Conservation (phyloP, 2,797 vertebrate species). For the Eleutherodactylus coqui region DNA sequence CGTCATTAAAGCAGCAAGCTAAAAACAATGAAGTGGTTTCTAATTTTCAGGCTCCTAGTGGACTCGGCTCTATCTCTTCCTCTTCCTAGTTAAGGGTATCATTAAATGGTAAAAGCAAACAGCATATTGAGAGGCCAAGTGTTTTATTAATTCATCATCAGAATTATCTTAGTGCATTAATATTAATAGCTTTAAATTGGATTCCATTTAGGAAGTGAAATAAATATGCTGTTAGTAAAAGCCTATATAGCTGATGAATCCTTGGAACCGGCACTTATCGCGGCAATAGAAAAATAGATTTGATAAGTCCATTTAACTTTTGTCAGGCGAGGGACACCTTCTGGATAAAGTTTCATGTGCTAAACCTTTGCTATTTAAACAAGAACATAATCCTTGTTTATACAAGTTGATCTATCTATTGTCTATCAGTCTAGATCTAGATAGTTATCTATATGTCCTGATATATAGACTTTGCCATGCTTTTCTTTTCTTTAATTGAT, state of each 20-base stretch:
- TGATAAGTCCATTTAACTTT: constrained; percentile 69
- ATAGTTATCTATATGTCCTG: not conserved
- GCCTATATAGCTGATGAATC: constrained; percentile 69
- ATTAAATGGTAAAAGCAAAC: constrained; percentile 87
- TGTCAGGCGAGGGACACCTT: constrained; percentile 64
- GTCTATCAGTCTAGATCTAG: constrained; percentile 7
- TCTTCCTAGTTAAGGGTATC: constrained; percentile 78
- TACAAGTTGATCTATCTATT: not conserved
- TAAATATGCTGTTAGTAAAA: constrained; percentile 82
- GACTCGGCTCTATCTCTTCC: constrained; percentile 77
- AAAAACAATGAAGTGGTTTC: constrained; percentile 80
- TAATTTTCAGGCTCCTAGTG: constrained; percentile 79
- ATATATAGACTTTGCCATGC: not conserved
- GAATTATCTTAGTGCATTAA: constrained; percentile 87
- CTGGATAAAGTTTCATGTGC: constrained; percentile 67
- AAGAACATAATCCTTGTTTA: not conserved
- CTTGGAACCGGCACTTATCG: constrained; percentile 65
- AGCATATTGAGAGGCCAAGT: constrained; percentile 82
- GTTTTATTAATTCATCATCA: constrained; percentile 93
- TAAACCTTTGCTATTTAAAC: constrained; percentile 65
- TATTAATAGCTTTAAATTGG: constrained; percentile 88
- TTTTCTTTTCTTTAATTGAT: not conserved
- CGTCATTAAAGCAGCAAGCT: constrained; percentile 78
- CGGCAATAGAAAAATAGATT: constrained; percentile 60
- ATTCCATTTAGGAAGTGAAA: constrained; percentile 85